Conservation (phyloP, 2,888 invertebrate species). For the Raillietiella orientalis region DNA sequence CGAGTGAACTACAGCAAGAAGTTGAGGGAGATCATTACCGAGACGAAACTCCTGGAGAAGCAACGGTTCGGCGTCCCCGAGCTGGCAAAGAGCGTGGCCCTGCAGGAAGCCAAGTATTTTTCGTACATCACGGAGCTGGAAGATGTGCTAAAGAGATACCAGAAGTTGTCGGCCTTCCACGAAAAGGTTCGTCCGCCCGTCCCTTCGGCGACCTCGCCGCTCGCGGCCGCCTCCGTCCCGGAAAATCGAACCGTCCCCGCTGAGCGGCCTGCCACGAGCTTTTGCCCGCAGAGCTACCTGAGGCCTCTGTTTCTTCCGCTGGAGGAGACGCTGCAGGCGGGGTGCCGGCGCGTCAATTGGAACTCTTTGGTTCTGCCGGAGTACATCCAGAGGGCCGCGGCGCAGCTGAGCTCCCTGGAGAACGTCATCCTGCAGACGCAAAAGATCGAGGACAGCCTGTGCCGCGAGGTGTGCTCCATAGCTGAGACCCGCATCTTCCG, state of each 20-base stretch:
- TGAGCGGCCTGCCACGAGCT: no score
- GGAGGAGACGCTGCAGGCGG: conserved; percentile 42
- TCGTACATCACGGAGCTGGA: conserved; percentile 13
- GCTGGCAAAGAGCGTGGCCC: conserved; percentile 15
- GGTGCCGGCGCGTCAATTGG: conserved; percentile 52
- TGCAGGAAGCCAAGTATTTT: conserved; percentile 15
- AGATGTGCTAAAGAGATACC: conserved; percentile 11
- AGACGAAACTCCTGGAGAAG: conserved; percentile 15
- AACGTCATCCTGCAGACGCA: conserved; percentile 32
- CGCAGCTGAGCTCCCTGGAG: conserved; percentile 22
- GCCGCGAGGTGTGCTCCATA: no score
- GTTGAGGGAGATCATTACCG: conserved; percentile 14
- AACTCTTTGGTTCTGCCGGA: conserved; percentile 44
- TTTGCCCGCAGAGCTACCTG: no score
- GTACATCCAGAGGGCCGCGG: conserved; percentile 24
- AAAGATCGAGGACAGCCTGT: conserved; percentile 17
- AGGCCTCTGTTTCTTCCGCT: no score
- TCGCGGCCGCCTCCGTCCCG: no score
- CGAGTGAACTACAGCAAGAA: conserved; percentile 14
- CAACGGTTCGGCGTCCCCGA: conserved; percentile 15
- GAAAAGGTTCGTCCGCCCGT: no score
- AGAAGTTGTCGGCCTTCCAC: no score
- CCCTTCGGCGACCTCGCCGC: no score
- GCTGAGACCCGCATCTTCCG: no score
- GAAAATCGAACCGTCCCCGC: no score